phyloP scores from a whole-genome alignment of 37 sponge, comb jelly and placozoan genomes.

The Corticium candelabrum region DNA sequence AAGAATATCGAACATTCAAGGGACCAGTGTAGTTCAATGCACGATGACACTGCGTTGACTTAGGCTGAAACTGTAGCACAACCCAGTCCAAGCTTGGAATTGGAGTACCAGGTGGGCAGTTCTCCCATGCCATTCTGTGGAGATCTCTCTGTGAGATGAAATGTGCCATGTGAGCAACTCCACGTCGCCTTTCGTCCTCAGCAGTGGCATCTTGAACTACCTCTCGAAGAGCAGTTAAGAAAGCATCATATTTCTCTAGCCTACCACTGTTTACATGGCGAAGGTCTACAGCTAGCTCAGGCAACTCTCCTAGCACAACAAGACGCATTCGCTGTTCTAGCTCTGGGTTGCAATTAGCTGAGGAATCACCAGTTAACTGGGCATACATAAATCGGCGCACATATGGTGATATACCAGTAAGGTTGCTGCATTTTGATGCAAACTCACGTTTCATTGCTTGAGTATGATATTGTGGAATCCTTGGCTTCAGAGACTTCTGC shows the following conservation, averaged over 20 bases:
- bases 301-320: not conserved
- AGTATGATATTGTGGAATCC: not conserved
- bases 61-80: not conserved
- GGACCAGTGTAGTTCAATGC: slow-evolving; percentile 18
- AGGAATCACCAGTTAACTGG: not conserved
- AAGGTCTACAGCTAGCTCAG: not conserved
- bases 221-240: not conserved
- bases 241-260: not conserved
- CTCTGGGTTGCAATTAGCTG: not conserved
- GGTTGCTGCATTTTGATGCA: not conserved
- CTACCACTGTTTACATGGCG: not conserved
- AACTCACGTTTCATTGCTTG: not conserved
- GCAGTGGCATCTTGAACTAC: not conserved
- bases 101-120: no score
- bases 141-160: not conserved
- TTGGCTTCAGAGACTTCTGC: not conserved
- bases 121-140: not conserved
- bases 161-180: not conserved
- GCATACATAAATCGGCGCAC: not conserved
- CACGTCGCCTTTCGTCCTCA: not conserved
- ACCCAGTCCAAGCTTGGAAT: not conserved
- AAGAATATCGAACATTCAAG: slow-evolving; percentile 25
- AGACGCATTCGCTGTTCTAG: not conserved
- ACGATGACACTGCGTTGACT: not conserved
- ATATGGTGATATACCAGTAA: not conserved